phyloP scores from a whole-genome alignment of 2,113 vertebrate genomes.

The Gasterosteus nipponicus region DNA sequence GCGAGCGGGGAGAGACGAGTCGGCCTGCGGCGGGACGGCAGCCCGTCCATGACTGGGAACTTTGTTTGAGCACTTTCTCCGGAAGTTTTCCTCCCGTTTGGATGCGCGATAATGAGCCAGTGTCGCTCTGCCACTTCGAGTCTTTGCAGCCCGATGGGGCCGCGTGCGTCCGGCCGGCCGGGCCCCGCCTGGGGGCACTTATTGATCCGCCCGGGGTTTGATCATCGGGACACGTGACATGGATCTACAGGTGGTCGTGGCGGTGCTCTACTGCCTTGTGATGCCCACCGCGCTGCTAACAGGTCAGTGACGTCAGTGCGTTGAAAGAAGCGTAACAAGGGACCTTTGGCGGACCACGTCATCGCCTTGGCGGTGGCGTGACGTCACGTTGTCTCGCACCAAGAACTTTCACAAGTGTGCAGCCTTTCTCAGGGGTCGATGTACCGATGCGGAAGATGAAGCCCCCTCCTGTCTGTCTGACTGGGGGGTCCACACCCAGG shows the following conservation, averaged over 20 bases:
- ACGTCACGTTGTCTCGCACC: background rate
- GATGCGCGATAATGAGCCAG: slow-evolving; percentile 12
- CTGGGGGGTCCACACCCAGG: too few relatives aligned
- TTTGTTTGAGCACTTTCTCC: background rate
- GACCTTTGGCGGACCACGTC: background rate
- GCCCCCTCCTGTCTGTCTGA: too few relatives aligned
- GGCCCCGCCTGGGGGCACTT: background rate
- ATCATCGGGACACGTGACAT: slow-evolving; percentile 29
- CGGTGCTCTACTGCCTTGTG: slow-evolving; percentile 67
- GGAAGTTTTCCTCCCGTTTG: background rate
- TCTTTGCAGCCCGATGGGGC: slow-evolving; percentile 20
- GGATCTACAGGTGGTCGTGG: slow-evolving; percentile 74
- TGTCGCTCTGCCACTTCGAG: background rate
- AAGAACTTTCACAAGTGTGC: too few relatives aligned
- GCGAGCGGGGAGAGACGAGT: too few relatives aligned
- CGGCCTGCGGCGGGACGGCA: too few relatives aligned
- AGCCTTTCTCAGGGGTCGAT: too few relatives aligned
- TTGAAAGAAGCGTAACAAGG: background rate
- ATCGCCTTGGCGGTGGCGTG: background rate
- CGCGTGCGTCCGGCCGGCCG: background rate
- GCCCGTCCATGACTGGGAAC: background rate
- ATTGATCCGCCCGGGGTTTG: background rate
- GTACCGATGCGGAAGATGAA: too few relatives aligned
- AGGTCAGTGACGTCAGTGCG: slow-evolving; percentile 46
- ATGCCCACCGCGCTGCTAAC: slow-evolving; percentile 64